Evolutionary conservation across 2,113 vertebrate genomes (phyloP).

Genomic region (Xenopus borealis): DNA sequence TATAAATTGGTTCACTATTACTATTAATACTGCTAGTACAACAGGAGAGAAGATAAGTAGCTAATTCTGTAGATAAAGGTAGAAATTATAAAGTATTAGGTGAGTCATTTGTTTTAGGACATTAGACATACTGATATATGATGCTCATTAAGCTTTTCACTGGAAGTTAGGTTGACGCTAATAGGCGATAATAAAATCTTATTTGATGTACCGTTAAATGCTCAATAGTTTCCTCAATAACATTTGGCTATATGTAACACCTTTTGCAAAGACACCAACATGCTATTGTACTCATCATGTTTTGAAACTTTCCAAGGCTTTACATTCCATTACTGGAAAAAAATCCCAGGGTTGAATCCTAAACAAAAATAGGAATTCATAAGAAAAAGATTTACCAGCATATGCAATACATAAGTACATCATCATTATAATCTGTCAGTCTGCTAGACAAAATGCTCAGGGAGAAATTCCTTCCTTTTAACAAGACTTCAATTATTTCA

Average conservation of each 20-base stretch:
- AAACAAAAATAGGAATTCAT: too few relatives aligned
- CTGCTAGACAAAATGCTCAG: too few relatives aligned
- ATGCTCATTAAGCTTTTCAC: conserved; percentile 78
- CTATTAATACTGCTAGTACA: conserved; percentile 80
- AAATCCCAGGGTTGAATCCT: too few relatives aligned
- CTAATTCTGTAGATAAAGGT: conserved; percentile 80
- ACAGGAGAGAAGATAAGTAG: conserved; percentile 72
- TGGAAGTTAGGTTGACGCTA: conserved; percentile 73
- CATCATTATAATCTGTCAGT: too few relatives aligned
- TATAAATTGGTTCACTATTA: conserved; percentile 88
- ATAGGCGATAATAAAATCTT: conserved; percentile 83
- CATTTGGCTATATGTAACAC: conserved; percentile 70
- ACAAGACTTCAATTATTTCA: too few relatives aligned
- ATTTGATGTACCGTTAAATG: conserved; percentile 80
- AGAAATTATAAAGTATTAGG: conserved; percentile 68
- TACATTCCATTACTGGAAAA: too few relatives aligned
- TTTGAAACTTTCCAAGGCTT: too few relatives aligned
- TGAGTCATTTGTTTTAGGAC: conserved; percentile 74
- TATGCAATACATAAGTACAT: too few relatives aligned
- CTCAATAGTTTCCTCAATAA: conserved; percentile 78
- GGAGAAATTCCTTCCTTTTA: too few relatives aligned
- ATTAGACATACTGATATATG: conserved; percentile 79
- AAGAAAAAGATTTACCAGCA: too few relatives aligned
- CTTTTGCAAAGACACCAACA: conserved; percentile 67
- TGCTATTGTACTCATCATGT: background rate